These are phyloP conservation scores for Macrobrachium rosenbergii DNA, from an alignment of 1,140 invertebrate genomes.

Conservation along the genomic window DNA sequence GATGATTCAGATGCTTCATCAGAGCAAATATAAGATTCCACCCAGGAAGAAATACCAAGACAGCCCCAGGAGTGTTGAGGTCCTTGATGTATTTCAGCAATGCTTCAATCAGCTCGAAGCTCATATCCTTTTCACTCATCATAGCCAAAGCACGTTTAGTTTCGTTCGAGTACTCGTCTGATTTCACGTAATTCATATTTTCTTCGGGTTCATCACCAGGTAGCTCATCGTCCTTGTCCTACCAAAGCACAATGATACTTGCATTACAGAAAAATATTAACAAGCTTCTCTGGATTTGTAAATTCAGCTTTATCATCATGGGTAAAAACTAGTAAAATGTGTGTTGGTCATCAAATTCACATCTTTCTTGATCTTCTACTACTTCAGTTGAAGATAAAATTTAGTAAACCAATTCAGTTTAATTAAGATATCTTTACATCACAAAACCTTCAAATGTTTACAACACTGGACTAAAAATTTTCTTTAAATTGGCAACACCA, in stretches of 20 bases:
- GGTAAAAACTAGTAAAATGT: too few species aligned
- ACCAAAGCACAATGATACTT: background rate
- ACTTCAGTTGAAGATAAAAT: too few species aligned
- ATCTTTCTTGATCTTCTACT: too few species aligned
- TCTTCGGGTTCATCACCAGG: constrained; percentile 65
- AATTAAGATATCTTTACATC: too few species aligned
- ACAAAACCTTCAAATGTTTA: too few species aligned
- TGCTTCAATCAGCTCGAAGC: constrained; percentile 91
- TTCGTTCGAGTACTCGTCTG: constrained; percentile 71
- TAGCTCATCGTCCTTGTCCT: constrained; percentile 68
- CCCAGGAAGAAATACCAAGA: constrained; percentile 92
- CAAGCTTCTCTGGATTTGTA: too few species aligned
- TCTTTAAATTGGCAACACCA: too few species aligned
- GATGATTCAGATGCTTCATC: constrained; percentile 85
- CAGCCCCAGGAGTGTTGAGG: constrained; percentile 83
- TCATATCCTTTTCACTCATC: constrained; percentile 90
- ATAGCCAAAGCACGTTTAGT: constrained; percentile 81
- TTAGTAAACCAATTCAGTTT: too few species aligned
- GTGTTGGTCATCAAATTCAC: too few species aligned
- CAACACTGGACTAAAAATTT: too few species aligned
- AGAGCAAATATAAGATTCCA: constrained; percentile 95
- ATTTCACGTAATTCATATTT: constrained; percentile 69
- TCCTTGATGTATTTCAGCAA: constrained; percentile 83
- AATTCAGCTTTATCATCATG: too few species aligned
- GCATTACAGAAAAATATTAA: too few species aligned